These are phyloP conservation scores for Arizona elegans DNA, from an alignment of 2,113 vertebrate species.

Conservation along the genomic window DNA sequence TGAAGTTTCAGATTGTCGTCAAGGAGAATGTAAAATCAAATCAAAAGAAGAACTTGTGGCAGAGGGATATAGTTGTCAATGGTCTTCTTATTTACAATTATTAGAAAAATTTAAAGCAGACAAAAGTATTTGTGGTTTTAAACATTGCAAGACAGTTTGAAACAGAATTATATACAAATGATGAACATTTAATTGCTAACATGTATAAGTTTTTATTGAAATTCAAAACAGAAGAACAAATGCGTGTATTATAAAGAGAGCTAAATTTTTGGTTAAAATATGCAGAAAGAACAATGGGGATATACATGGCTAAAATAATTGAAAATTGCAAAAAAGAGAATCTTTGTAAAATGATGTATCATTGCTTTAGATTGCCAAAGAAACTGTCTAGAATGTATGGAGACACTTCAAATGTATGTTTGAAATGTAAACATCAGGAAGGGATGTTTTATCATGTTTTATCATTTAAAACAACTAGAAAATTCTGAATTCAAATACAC, in stretches of 20 bases:
- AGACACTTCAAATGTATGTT: neutral
- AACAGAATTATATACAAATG: neutral
- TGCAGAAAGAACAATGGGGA: neutral
- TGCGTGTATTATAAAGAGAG: neutral
- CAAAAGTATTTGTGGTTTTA: neutral
- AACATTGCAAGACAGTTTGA: neutral
- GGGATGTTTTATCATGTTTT: neutral
- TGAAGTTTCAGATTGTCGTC: neutral
- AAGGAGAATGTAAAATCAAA: neutral
- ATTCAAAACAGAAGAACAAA: neutral
- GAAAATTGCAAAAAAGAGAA: neutral
- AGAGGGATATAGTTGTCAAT: neutral
- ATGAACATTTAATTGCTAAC: neutral
- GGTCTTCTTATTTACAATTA: neutral
- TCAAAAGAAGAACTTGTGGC: neutral
- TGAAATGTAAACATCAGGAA: neutral
- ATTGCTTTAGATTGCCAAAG: neutral
- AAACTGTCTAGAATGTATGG: neutral
- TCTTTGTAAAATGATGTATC: neutral
- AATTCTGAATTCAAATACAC: neutral
- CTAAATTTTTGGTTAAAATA: neutral
- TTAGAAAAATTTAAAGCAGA: neutral
- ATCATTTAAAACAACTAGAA: neutral
- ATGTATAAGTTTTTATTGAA: neutral
- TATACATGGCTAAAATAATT: neutral